These are phyloP conservation scores for Grallaria varia DNA, from an alignment of 2,113 vertebrate genomes.

Conservation along the genomic window DNA sequence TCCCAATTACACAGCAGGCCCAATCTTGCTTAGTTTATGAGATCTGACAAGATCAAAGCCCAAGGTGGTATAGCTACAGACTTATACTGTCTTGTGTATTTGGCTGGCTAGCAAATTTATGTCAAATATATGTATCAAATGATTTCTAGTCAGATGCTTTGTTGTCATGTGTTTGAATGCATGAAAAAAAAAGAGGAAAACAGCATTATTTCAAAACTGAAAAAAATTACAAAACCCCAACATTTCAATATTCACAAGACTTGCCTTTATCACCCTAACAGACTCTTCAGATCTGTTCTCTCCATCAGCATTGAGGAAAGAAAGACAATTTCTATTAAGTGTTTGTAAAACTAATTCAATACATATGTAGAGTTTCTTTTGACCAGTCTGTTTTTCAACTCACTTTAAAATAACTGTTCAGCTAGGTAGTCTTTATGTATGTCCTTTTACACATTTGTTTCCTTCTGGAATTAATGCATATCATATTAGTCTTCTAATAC, in stretches of 20 bases:
- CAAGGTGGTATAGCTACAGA: constrained; percentile 60
- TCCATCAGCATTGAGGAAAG: background rate
- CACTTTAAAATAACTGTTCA: background rate
- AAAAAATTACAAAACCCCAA: no score
- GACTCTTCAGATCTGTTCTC: background rate
- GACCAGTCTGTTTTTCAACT: background rate
- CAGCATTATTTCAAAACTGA: background rate
- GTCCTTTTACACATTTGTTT: background rate
- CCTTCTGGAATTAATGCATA: background rate
- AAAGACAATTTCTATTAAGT: background rate
- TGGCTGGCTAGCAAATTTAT: constrained; percentile 64
- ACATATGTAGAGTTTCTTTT: background rate
- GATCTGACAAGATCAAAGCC: constrained; percentile 70
- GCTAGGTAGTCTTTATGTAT: background rate
- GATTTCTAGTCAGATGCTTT: constrained; percentile 27
- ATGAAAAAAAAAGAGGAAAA: background rate
- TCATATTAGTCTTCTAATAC: background rate
- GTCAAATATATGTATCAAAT: constrained; percentile 53
- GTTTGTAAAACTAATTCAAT: background rate
- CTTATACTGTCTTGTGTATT: constrained; percentile 52
- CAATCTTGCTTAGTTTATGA: constrained; percentile 69
- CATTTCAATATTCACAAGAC: background rate
- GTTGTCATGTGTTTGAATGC: background rate
- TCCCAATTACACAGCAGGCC: constrained; percentile 65
- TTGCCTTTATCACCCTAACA: background rate